These are phyloP conservation scores for Mayetiola destructor DNA, from an alignment of 2,888 invertebrate genomes.

Conservation along the genomic window DNA sequence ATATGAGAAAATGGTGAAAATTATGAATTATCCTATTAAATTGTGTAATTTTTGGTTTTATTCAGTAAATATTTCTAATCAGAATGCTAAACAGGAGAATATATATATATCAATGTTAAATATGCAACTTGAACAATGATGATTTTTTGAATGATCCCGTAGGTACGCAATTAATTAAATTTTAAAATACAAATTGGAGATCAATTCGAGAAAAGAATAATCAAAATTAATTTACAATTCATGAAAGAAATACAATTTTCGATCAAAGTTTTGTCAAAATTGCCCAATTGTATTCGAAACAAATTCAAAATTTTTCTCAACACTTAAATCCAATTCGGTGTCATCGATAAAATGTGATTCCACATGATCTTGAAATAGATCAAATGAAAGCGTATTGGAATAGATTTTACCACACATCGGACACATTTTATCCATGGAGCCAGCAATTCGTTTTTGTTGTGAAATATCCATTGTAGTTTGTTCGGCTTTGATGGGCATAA, in stretches of 20 bases:
- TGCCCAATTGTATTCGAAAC: constrained; percentile 34
- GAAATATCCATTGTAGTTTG: constrained; percentile 29
- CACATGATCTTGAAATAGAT: constrained; percentile 58
- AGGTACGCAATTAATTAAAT: no score
- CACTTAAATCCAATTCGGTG: constrained; percentile 37
- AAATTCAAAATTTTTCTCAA: constrained; percentile 41
- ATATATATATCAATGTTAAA: no score
- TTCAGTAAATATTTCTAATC: no score
- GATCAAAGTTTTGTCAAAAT: constrained; percentile 32
- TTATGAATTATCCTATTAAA: no score
- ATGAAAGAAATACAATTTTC: constrained; percentile 29
- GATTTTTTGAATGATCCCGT: no score
- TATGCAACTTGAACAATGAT: no score
- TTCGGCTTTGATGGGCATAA: constrained; percentile 18
- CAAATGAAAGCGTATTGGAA: constrained; percentile 41
- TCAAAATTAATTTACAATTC: constrained; percentile 22
- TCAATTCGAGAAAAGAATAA: not conserved
- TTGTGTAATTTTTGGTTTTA: no score
- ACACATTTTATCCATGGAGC: constrained; percentile 43
- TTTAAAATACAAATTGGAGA: not conserved
- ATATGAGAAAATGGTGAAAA: no score
- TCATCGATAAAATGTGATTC: constrained; percentile 58
- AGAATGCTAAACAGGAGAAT: no score
- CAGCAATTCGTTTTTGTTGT: constrained; percentile 29
- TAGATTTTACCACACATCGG: constrained; percentile 60